Evolutionary conservation across 2,797 vertebrate species (phyloP), one percentile per base, ranked within the genome.

Genomic region (Spatula versicolor): DNA sequence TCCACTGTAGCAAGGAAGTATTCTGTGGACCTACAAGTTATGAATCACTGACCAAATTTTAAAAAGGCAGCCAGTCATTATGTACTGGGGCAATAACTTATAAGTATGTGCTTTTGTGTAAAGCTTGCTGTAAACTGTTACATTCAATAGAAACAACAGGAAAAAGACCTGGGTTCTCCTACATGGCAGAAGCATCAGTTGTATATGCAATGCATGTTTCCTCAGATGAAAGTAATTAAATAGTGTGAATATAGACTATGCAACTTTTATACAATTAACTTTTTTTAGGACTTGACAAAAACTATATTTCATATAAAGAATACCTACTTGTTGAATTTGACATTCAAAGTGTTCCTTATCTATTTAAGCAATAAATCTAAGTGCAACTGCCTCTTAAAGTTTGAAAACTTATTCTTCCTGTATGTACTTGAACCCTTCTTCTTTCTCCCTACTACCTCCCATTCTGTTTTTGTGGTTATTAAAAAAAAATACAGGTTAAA

Each of bases 271-370:
- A 77, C 19, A 19, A n/a, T 45, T 88, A 83, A 69, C 58, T 68
- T 92, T 92, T 55, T 95, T 72, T 93, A 88, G 60, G 31, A 72
- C 74, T 76, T 94, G 74, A 8, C 30, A 77, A 86, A 86, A 83
- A 22, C 33, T 59, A 13, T 16, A 31, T 94, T 93, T 95, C 8
- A 3, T 90, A n/a, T 66, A 11, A 68, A 89, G 46, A 93, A 26
- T 93, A 74, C 52, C 23, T 91, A 86, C 5, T 2, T 74, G 56
- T 84, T 91, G 60, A 84, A 71, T 72, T 58, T 93, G 81, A 54
- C 45, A 39, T 94, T 79, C 28, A 19, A 96, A 95, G 91, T 94
- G 90, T 81, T 94, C 88, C 88, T 96, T 95, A 87, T 58, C 56
- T 93, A 12, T 77, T 74, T 60, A 88, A 92, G 95, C 85, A 96